These are phyloP conservation scores for Gorilla gorilla DNA, from an alignment of 2,113 vertebrate genomes.

Conservation along the genomic window DNA sequence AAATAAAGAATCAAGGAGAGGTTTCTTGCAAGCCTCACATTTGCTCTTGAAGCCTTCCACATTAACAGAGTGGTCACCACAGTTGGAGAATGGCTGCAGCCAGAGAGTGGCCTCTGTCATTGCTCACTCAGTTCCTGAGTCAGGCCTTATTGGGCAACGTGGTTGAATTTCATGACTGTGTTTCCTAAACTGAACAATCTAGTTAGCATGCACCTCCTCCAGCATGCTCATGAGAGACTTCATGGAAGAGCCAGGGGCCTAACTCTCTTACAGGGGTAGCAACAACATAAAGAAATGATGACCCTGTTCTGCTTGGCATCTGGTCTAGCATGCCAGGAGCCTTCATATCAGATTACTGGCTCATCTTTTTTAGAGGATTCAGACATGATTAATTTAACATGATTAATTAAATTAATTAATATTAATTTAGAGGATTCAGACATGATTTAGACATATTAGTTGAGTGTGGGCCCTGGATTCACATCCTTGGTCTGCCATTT, in stretches of 20 bases:
- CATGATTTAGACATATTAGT: neutral
- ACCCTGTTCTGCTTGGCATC: neutral
- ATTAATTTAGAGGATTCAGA: neutral
- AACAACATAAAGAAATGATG: neutral
- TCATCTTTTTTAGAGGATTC: constrained; percentile 19
- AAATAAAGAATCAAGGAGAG: neutral
- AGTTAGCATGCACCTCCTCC: neutral
- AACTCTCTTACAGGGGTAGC: neutral
- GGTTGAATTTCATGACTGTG: neutral
- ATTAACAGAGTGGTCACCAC: neutral
- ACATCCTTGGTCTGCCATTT: constrained; percentile 3
- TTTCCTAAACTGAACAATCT: constrained; percentile 5
- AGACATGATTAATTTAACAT: constrained; percentile 41
- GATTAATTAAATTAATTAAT: neutral
- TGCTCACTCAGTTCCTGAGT: neutral
- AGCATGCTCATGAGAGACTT: neutral
- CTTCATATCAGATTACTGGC: neutral
- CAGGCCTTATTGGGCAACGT: neutral
- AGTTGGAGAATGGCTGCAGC: neutral
- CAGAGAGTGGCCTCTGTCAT: neutral
- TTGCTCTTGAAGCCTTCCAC: neutral
- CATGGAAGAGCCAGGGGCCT: neutral
- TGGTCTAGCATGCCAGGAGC: neutral
- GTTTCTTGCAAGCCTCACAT: neutral
- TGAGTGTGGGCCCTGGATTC: neutral